Base-by-base conservation (phyloP, 2,113 vertebrate species). In the Cranoglanis bouderius region DNA sequence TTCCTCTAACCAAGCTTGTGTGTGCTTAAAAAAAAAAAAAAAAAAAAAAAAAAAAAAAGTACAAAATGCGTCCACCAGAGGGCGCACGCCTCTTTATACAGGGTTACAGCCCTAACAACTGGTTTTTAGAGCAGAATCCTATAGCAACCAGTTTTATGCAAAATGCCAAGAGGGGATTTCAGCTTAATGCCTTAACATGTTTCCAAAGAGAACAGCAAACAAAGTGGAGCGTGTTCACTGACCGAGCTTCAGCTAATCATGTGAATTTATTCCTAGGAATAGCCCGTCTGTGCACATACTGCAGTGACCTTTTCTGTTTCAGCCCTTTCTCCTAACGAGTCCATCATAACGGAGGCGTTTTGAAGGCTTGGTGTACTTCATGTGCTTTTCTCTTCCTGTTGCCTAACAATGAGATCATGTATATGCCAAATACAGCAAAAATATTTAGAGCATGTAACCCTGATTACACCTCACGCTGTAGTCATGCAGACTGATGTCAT, bases 401-500 rank as follows among this genome's bases (percentile, higher is more conserved):
- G 19, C 51, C 59, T 40, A 67, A 5, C 51, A 55, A n/a, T 16
- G 49, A 74, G 14, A 87, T 86, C 75, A 32, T 38, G 75, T 72
- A 90, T 26, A 85, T 14, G 53, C 16, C 59, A 78, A 85, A 85
- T 53, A 63, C 55, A 55, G 32, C 19, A 13, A 75, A 90, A 89
- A 88, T 84, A 88, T 88, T 85, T 57, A 18, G 72, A 70, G 77
- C 77, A 90, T 32, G 87, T 61, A 89, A 81, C 35, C 57, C 19
- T 85, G 46, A 89, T 82, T 87, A 88, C 85, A 83, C 83, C 40
- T 82, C 85, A 70, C 2, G 35, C 29, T 89, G 86, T 80, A 67
- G 85, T 77, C 43, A 87, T 82, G 81, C 77, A 43, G 63, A 89
- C 89, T 90, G 89, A 91, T 85, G 91, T 89, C 89, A 91, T 91